Base-by-base conservation (phyloP, 2,888 invertebrate species). In the Microctonus brassicae region DNA sequence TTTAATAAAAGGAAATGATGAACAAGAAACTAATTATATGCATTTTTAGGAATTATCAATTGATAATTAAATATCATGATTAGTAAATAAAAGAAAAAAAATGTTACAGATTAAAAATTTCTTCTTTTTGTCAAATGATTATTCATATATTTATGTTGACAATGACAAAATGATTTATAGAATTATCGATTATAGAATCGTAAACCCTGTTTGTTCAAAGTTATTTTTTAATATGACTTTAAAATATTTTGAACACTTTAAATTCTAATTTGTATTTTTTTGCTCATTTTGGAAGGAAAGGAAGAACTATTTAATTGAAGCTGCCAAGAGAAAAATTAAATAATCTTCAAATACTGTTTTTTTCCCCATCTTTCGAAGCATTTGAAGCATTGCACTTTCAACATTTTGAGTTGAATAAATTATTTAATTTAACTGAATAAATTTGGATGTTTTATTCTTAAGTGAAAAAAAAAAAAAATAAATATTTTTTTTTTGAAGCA, bases 51-150 rank as follows among this genome's bases (percentile, higher is more conserved):
- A n/a, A 13, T 39, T n/a, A n/a, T 13, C n/a, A n/a, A n/a, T 3
- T 39, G 13, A 39, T 39, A 1, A n/a, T 39, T 11, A 39, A 47
- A 47, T 3, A 47, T 17, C 6, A 26, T 26, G 9, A 3, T 24
- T 79, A 78, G 71, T 67, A 79, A 77, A 75, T 75, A 77, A 75
- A 77, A 74, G 76, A 77, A 79, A 57, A 73, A 62, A 63, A 64
- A n/a, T n/a, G 26, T 57, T 58, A 47, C 53, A 60, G n/a, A n/a
- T n/a, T n/a, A n/a, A n/a, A n/a, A n/a, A n/a, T 10, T 10, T 36
- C 11, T 36, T 36, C 11, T 2, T 36, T 36, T 34, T 11, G 61
- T 60, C 65, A 74, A 74, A 61, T 73, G 72, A 73, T 73, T 71
- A 63, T 72, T n/a, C n/a, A n/a, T n/a, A n/a, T n/a, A n/a, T n/a